Evolutionary conservation across 2,113 vertebrate species (phyloP).

Genomic region (Sylvietta virens): DNA sequence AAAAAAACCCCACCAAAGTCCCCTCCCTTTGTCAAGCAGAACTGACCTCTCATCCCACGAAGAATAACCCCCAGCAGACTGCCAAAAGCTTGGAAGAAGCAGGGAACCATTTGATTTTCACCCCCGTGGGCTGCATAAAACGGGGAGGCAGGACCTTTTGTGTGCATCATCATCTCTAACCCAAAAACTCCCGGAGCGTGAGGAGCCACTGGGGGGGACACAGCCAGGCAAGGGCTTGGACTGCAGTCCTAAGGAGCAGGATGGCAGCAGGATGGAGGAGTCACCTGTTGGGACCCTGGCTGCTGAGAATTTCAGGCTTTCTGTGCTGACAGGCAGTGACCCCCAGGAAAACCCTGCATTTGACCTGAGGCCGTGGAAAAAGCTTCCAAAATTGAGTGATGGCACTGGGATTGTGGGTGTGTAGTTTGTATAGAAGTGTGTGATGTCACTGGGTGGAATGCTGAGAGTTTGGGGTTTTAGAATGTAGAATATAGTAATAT

Average conservation of each 20-base stretch:
- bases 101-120: slow-evolving; percentile 3
- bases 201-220: not conserved
- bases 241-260: not conserved
- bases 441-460: too few relatives aligned
- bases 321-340: too few relatives aligned
- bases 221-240: rapidly evolving
- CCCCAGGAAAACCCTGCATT: too few relatives aligned
- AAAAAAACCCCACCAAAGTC: not conserved
- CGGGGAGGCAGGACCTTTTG: not conserved
- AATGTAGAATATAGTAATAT: too few relatives aligned
- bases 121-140: not conserved
- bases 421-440: too few relatives aligned
- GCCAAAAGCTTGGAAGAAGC: not conserved
- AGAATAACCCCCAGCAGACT: slow-evolving; percentile 27
- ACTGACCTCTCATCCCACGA: not conserved
- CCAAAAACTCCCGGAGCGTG: rapidly evolving
- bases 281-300: too few relatives aligned
- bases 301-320: too few relatives aligned
- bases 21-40: not conserved
- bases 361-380: too few relatives aligned
- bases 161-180: not conserved
- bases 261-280: not conserved
- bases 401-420: too few relatives aligned
- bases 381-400: too few relatives aligned
- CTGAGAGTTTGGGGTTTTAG: too few relatives aligned